Conservation (phyloP, 2,888 invertebrate genomes). For the Tyria jacobaeae region DNA sequence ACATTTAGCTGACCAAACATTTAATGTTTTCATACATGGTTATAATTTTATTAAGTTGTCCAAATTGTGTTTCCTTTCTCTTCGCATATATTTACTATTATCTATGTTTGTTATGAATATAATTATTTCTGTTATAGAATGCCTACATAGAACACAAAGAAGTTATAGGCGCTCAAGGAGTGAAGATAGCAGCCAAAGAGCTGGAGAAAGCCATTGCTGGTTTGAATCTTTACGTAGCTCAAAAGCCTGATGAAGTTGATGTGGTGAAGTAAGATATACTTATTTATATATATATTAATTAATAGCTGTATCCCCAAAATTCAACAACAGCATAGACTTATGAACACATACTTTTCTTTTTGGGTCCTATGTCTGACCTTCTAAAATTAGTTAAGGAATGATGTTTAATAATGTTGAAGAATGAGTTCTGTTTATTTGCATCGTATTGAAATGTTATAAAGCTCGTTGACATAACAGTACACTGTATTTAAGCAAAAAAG, state of each 20-base stretch:
- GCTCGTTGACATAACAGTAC: not conserved
- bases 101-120: not conserved
- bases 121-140: conserved; percentile 84
- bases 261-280: conserved; percentile 90
- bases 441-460: not conserved
- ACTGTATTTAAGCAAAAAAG: no score
- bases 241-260: conserved; percentile 97
- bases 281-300: no score
- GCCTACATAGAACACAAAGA: conserved; percentile 98
- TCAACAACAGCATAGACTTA: no score
- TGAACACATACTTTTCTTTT: no score
- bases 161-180: conserved; percentile 98
- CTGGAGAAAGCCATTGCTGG: conserved; percentile 99
- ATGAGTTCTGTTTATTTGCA: not conserved
- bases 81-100: not conserved
- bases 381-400: not conserved
- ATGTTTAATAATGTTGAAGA: not conserved
- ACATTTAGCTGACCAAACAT: no score
- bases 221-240: conserved; percentile 96
- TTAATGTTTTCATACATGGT: no score
- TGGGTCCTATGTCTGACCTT: not conserved
- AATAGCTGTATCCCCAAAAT: no score
- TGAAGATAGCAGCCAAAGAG: conserved; percentile 99
- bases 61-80: no score
- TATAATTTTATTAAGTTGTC: no score